Conservation (phyloP, 2,113 vertebrate genomes). For the Pluvialis apricaria region DNA sequence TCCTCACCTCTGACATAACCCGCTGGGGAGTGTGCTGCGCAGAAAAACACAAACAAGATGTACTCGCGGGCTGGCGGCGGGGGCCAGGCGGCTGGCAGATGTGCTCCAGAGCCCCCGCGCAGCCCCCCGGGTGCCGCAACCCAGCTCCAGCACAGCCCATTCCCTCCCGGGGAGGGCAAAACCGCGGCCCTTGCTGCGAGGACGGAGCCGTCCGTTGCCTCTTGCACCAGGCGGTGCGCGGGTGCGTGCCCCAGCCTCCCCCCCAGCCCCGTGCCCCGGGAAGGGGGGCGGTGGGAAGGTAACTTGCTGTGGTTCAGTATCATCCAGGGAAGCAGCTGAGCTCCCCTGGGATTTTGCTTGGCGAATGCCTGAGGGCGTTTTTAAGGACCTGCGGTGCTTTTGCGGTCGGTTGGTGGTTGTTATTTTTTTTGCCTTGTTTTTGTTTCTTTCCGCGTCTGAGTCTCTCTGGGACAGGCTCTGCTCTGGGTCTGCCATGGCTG, state of each 20-base stretch:
- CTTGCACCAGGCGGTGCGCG: fast-evolving
- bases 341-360: neutral
- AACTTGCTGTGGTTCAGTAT: neutral
- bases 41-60: slow-evolving; percentile 70
- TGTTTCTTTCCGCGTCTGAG: neutral
- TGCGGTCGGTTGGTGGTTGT: neutral
- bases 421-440: neutral
- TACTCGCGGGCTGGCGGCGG: slow-evolving; percentile 39
- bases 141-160: neutral
- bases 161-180: neutral
- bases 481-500: neutral
- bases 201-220: fast-evolving
- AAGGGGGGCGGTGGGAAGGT: neutral
- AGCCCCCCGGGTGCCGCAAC: neutral
- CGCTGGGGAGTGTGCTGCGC: slow-evolving; percentile 56
- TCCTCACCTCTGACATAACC: slow-evolving; percentile 73
- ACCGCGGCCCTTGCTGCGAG: neutral
- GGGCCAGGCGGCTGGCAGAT: slow-evolving; percentile 36
- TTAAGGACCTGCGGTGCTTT: neutral
- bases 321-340: neutral
- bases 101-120: neutral
- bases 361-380: neutral
- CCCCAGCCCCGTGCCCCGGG: neutral
- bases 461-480: neutral
- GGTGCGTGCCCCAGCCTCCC: neutral